Evolutionary conservation across 92 coral and sea anemone genomes (phyloP).

Genomic region (Actinernus sp.): DNA sequence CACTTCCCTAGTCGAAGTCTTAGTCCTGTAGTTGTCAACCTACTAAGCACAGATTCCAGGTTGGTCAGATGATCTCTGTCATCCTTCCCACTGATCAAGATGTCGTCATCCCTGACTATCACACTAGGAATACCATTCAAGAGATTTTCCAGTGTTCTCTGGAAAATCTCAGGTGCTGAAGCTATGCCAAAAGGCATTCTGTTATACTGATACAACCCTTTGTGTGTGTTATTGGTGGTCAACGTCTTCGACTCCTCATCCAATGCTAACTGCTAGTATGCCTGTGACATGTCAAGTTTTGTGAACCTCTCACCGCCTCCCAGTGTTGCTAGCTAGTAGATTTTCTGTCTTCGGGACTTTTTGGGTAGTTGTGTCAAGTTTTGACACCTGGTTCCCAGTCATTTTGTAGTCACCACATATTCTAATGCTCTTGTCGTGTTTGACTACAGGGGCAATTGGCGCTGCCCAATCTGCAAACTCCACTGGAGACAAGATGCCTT

Average conservation of each 20-base stretch:
- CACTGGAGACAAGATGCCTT: slow-evolving; percentile 12
- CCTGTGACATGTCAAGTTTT: not conserved
- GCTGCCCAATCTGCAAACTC: slow-evolving; percentile 31
- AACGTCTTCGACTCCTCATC: not conserved
- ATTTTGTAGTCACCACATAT: not conserved
- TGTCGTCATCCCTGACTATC: not conserved
- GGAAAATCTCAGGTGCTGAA: not conserved
- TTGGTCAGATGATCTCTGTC: not conserved
- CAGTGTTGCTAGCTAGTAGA: not conserved
- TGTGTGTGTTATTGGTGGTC: not conserved
- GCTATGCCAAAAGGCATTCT: not conserved
- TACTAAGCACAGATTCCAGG: no score
- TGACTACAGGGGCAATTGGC: slow-evolving; percentile 23
- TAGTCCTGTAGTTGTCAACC: no score
- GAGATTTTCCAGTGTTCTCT: not conserved
- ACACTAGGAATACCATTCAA: not conserved
- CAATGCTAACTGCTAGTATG: not conserved
- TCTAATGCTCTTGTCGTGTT: slow-evolving; percentile 1
- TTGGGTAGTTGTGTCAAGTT: not conserved
- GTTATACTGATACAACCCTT: not conserved
- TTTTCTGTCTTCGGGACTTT: not conserved
- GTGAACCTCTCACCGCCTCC: not conserved
- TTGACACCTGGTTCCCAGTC: not conserved
- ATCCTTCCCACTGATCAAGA: not conserved
- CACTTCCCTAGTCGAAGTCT: no score